Evolutionary conservation across 2,888 invertebrate genomes (phyloP), one percentile per base, ranked within the genome.

Genomic region (Leptinotarsa tumamoca): DNA sequence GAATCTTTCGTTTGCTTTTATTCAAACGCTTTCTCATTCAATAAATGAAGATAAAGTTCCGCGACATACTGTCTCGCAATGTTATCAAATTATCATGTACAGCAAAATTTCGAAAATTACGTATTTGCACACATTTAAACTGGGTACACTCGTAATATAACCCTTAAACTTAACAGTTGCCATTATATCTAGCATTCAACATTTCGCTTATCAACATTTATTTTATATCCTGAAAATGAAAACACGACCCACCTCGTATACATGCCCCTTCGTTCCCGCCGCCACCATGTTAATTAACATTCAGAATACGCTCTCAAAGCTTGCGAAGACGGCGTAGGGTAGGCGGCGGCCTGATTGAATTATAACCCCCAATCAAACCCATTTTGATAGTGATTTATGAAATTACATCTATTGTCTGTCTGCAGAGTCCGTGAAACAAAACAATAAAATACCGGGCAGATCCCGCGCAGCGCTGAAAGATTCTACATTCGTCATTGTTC

Each of bases 341-440:
- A 72, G 76, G 72, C 61, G 68, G 72, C 61, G 68, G 50, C 75
- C 23, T 69, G 68, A 80, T 80, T 80, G 75, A 77, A 80, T 80
- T 77, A 80, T 78, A 78, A 77, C 77, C 80, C 78, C 74, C 80
- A 80, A 80, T 80, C 80, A 80, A 78, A 75, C 68, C 78, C 75
- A 73, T 80, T 79, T 75, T 77, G 77, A 77, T 77, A 77, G 74
- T 80, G 78, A 80, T 78, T 80, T 80, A 77, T 77, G 75, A 75
- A 80, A 80, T 80, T 80, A 77, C 69, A 68, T 54, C 72, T 68
- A 79, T 79, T 77, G 77, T 77, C 78, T 78, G 74, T 68, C 70
- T 74, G 73, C 71, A 73, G 72, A 76, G 72, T 76, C 72, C 68
- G 78, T 69, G 73, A 77, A 72, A 75, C 68, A 71, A 79, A 78